Conservation (phyloP, 2,888 invertebrate species). For the Dromius quadrimaculatus region DNA sequence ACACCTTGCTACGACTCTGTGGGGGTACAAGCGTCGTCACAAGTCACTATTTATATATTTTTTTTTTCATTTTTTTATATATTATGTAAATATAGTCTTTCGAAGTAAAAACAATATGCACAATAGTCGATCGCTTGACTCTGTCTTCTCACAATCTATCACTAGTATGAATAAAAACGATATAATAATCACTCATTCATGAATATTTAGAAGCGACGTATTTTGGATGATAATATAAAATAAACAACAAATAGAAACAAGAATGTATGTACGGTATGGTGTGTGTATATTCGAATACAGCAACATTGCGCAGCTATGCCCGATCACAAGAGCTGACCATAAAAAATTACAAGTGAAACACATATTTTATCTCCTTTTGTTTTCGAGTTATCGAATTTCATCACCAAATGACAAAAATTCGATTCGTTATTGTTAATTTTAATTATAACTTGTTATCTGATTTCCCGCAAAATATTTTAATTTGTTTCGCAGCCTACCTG, state of each 20-base stretch:
- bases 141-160: constrained; percentile 44
- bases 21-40: constrained; percentile 8
- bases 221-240: constrained; percentile 18
- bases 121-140: constrained; percentile 42
- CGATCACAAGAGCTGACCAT: no score
- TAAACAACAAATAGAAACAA: constrained; percentile 45
- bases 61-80: constrained; percentile 37
- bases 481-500: no score
- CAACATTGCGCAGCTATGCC: constrained; percentile 64
- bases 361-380: constrained; percentile 8
- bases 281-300: constrained; percentile 57
- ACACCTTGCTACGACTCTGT: constrained; percentile 24
- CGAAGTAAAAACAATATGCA: constrained; percentile 49
- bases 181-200: constrained; percentile 41
- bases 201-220: constrained; percentile 39
- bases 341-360: constrained; percentile 53
- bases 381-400: no score
- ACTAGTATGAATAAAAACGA: constrained; percentile 41
- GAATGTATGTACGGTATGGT: constrained; percentile 38
- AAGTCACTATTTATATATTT: constrained; percentile 31
- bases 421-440: no score
- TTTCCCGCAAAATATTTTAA: no score
- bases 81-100: constrained; percentile 47
- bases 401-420: no score
- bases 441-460: no score